phyloP scores from a whole-genome alignment of 2,113 vertebrate species.

The cat (Felis catus) region F.catus_Fca126_mat1.0 CM031415.1:74093001-74093500 shows the following conservation, averaged over 20 bases:
- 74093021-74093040: slow-evolving; percentile 93
- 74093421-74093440: background rate
- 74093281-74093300: background rate
- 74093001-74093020: slow-evolving; percentile 89
- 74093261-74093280: background rate
- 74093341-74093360: background rate
- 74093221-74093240: background rate
- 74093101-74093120: slow-evolving; percentile 87
- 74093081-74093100: slow-evolving; percentile 86
- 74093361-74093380: background rate
- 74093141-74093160: slow-evolving; percentile 46
- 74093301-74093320: slow-evolving; percentile 20
- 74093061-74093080: slow-evolving; percentile 91
- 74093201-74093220: slow-evolving; percentile 18
- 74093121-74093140: slow-evolving; percentile 89
- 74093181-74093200: background rate
- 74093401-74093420: background rate
- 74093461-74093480: background rate
- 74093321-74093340: background rate
- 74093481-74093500: background rate
- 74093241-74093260: background rate
- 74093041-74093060: slow-evolving; percentile 95
- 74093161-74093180: slow-evolving; percentile 10
- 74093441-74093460: background rate
- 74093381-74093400: background rate